Conservation (phyloP, 2,888 invertebrate species). For the Caenorhabditis angaria region DNA sequence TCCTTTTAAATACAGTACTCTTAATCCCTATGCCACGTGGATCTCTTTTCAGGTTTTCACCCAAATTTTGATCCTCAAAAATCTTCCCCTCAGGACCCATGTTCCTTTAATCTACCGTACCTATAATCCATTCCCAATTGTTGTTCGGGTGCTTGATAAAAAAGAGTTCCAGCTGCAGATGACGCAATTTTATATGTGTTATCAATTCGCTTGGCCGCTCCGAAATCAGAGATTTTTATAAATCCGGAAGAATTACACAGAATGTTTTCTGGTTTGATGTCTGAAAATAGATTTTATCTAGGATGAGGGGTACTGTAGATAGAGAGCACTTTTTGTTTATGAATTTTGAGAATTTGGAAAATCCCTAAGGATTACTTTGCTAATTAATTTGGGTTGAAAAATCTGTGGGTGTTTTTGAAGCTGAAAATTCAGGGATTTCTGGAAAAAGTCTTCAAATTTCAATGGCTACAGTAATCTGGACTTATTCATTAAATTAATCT, state of each 20-base stretch:
- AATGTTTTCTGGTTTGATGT: conserved; percentile 46
- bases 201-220: conserved; percentile 32
- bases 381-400: too few relatives aligned
- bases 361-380: too few relatives aligned
- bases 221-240: conserved; percentile 45
- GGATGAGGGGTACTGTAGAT: too few relatives aligned
- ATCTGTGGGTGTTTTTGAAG: too few relatives aligned
- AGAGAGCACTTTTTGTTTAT: too few relatives aligned
- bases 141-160: conserved; percentile 36
- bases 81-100: not conserved
- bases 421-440: too few relatives aligned
- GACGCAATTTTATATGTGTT: conserved; percentile 23
- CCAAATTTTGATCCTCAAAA: not conserved
- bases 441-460: too few relatives aligned
- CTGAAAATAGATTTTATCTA: conserved; percentile 3
- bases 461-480: too few relatives aligned
- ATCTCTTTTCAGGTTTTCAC: not conserved
- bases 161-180: conserved; percentile 18
- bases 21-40: not conserved
- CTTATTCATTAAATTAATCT: too few relatives aligned
- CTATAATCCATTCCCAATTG: conserved; percentile 27
- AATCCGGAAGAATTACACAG: conserved; percentile 26
- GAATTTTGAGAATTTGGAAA: too few relatives aligned
- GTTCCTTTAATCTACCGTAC: conserved; percentile 3
- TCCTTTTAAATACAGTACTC: not conserved